Evolutionary conservation across 2,797 vertebrate species (phyloP), one percentile per base, ranked within the genome.

Genomic region (Buphagus erythrorhynchus): DNA sequence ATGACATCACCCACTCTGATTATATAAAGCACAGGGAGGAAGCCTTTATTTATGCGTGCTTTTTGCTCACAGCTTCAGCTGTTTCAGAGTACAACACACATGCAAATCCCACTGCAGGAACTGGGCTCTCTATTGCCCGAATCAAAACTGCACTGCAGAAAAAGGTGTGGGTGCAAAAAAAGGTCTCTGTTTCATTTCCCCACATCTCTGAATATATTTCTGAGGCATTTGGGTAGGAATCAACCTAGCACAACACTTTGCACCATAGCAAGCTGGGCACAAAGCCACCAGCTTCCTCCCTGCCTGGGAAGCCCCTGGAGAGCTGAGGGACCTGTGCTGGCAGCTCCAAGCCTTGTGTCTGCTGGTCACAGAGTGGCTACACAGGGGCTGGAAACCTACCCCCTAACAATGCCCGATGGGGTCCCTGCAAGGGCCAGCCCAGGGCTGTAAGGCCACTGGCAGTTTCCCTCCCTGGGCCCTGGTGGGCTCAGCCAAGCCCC

Each of bases 1-100:
- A 90, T 97, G 97, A 97, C 97, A 97, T 97, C 97, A 97, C 77
- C 94, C 58, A 25, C 83, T 97, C 88, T 43, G 95, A 88, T 97
- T 97, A 97, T 90, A 97, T 97, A 97, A 97, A 92, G 95, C 84
- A 82, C 36, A 3, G 86, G 86, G 86, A 96, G 82, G 94, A 96
- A 95, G 92, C 96, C 95, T 96, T 84, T 96, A 96, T 96, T 96
- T 95, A 92, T 95, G 94, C 82, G 45, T 90, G 95, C 95, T 93
- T 96, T 94, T 97, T 93, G 95, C 97, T 97, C 91, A 92, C 15
- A 86, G 92, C 93, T 95, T 94, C 85, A 93, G 82, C 91, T 78
- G 83, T 57, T 89, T 94, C 87, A 72, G 95, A 86, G 95, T 71
- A 94, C 81, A 86, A 77, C 82, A 69, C 0, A 55, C 89, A 49